A percentile compares a stretch with the other conserved stretches of the same genome.
These are phyloP conservation scores for Phrynosoma blainvillii DNA, from an alignment of 2,113 vertebrate genomes.

Conservation along the genomic window DNA sequence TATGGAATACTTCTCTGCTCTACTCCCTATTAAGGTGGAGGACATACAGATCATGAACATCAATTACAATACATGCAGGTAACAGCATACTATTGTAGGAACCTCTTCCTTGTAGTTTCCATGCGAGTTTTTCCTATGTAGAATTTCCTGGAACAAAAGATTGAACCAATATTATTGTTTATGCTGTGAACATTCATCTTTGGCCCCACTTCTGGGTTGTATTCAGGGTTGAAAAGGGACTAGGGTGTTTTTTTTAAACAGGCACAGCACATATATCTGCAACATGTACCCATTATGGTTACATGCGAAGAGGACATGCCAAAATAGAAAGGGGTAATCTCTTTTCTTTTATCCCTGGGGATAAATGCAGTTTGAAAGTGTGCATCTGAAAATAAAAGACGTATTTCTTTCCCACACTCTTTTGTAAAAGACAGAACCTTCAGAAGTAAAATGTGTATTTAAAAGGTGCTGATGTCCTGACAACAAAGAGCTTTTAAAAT, in stretches of 20 bases:
- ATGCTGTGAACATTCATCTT: background rate
- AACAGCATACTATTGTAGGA: background rate
- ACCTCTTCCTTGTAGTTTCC: background rate
- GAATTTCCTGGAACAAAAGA: background rate
- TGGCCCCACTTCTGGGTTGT: background rate
- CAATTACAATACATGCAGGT: too few species aligned
- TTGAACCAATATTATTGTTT: background rate
- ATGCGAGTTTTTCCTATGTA: background rate
- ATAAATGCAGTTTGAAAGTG: background rate
- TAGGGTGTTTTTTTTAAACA: background rate
- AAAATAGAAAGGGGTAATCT: background rate
- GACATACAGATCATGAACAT: too few species aligned
- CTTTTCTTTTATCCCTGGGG: background rate
- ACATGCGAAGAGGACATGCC: background rate
- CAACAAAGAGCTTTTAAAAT: constrained; percentile 26
- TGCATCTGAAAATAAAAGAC: constrained; percentile 27
- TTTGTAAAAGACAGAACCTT: background rate
- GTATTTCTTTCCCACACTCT: constrained; percentile 23
- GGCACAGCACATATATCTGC: background rate
- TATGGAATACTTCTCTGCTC: background rate
- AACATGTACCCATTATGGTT: background rate
- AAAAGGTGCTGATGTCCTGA: background rate
- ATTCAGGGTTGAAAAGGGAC: rapidly evolving
- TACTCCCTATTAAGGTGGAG: too few species aligned
- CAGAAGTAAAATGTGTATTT: constrained; percentile 34